Evolutionary conservation across 2,113 vertebrate genomes (phyloP), one percentile per base, ranked within the genome.

Genomic region (Leucopsar rothschildi): DNA sequence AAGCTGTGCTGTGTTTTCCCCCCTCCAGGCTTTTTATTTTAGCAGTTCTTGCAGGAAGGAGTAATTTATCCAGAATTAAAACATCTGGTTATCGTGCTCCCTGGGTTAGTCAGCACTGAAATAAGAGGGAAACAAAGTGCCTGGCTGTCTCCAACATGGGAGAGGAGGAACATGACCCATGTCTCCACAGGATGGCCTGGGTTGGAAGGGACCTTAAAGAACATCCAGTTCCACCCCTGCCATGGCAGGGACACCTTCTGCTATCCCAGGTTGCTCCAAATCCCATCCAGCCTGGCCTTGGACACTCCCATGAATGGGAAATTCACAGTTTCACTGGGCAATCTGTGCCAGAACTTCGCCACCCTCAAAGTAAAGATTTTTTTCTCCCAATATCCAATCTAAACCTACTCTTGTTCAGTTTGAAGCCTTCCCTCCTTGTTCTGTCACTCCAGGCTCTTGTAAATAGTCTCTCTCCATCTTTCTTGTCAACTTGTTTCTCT

Each of bases 1-100:
- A 96, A 92, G 76, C 94, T 92, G 88, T 81, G 72, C 79, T 28
- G 11, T 49, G 69, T n/a, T 96, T 92, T 83, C 10, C 64, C 68
- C 87, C 92, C 88, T 81, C 82, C 82, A 81, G 94, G 90, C 79
- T 66, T 89, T 86, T 76, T 76, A 5, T 39, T 20, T 12, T 3
- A 76, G 65, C 70, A 63, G 10, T 73, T 90, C 68, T 93, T 92
- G 75, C 27, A 90, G 82, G 85, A 94, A 96, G 60, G 76, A 90
- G 65, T 79, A 49, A 96, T 97, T 96, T 96, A 93, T 90, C 68
- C 80, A 86, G 88, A 90, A 88, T 96, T 88, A 83, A 94, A 94
- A 71, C 93, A 93, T 90, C 92, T 97, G 94, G 56, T 88, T 86
- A 69, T 86, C 0, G 0, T 82, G 49, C 72, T 94, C 72, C 44